These are phyloP conservation scores for Muscidifurax raptorellus DNA, from an alignment of 1,140 invertebrate species.

Conservation along the genomic window DNA sequence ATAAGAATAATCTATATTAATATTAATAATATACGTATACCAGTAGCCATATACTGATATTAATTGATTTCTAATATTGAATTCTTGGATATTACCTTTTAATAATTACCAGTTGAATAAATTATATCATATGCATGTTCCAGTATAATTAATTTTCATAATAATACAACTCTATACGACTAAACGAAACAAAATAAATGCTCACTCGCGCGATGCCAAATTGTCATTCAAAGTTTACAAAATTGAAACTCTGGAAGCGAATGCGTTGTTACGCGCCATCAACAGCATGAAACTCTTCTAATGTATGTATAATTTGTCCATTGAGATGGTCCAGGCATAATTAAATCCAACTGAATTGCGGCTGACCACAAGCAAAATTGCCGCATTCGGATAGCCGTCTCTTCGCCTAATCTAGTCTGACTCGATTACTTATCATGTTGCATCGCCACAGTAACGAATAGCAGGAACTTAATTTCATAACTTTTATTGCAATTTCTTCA, in stretches of 20 bases:
- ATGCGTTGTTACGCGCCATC: background rate
- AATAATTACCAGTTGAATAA: background rate
- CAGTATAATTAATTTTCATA: no score
- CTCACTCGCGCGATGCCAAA: no score
- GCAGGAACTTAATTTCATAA: background rate
- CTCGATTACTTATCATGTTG: background rate
- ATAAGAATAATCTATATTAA: no score
- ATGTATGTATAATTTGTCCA: background rate
- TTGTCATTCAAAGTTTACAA: no score
- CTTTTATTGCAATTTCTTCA: background rate
- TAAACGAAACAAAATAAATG: no score
- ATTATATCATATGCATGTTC: background rate
- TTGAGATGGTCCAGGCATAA: background rate
- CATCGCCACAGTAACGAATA: background rate
- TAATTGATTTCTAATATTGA: no score
- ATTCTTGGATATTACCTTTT: background rate
- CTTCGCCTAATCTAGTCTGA: background rate
- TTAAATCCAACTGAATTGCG: slow-evolving; percentile 4
- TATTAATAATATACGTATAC: no score
- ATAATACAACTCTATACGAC: no score
- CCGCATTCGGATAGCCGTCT: background rate
- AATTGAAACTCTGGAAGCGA: background rate
- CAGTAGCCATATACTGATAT: no score
- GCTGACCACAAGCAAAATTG: background rate
- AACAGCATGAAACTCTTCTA: background rate